These are phyloP conservation scores for Piprites chloris DNA, from an alignment of 2,113 vertebrate genomes.

Conservation along the genomic window DNA sequence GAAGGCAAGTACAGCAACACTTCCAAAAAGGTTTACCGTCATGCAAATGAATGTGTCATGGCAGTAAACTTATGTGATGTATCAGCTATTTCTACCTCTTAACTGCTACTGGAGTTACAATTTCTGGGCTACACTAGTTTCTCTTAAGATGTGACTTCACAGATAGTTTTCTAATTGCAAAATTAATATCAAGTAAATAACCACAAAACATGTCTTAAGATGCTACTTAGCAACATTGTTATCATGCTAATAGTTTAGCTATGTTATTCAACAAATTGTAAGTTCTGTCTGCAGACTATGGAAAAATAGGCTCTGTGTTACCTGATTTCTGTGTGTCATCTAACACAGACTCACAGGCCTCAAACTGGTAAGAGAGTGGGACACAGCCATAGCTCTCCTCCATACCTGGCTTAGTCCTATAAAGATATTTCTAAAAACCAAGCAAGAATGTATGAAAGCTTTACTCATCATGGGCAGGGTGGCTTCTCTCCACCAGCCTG, in stretches of 20 bases:
- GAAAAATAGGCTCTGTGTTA: background rate
- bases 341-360: background rate
- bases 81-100: background rate
- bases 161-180: background rate
- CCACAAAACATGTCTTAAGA: background rate
- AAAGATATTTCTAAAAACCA: background rate
- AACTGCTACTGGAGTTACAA: background rate
- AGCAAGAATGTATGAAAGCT: background rate
- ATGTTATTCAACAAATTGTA: background rate
- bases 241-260: background rate
- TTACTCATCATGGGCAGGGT: background rate
- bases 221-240: background rate
- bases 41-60: background rate
- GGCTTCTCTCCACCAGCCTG: background rate
- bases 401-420: background rate
- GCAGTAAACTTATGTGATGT: background rate
- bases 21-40: background rate
- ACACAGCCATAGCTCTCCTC: fast-evolving
- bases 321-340: background rate
- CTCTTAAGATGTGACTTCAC: background rate
- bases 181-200: background rate
- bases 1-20: background rate
- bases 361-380: background rate
- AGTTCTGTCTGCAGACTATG: background rate
- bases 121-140: background rate